These are phyloP conservation scores for Callorhinus ursinus DNA, from an alignment of 2,113 vertebrate genomes.

Conservation along the genomic window DNA sequence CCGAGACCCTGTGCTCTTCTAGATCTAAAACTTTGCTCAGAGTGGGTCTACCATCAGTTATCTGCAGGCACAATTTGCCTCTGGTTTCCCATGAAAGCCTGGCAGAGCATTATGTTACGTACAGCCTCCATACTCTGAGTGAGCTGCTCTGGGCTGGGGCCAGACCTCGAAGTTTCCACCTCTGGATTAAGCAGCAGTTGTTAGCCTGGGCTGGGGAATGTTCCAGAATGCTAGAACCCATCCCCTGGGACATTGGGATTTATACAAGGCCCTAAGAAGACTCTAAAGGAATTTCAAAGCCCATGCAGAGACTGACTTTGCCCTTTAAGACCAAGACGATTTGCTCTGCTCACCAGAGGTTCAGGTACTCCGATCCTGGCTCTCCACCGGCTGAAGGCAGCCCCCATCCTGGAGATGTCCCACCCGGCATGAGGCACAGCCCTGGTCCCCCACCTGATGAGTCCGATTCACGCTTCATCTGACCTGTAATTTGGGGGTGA, in stretches of 20 bases:
- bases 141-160: not conserved
- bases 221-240: not conserved
- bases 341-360: not conserved
- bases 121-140: not conserved
- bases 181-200: not conserved
- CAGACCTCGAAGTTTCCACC: not conserved
- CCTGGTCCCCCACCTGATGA: not conserved
- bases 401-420: not conserved
- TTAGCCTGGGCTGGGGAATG: not conserved
- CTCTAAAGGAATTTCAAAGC: not conserved
- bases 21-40: not conserved
- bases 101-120: not conserved
- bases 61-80: not conserved
- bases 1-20: not conserved
- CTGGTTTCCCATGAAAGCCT: not conserved
- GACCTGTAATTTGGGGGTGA: not conserved
- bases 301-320: not conserved
- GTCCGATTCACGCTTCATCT: too few species aligned
- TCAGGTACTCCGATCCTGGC: not conserved
- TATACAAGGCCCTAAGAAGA: not conserved
- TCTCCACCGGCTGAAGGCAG: not conserved
- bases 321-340: not conserved
- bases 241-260: not conserved
- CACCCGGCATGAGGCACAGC: not conserved
- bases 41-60: not conserved